phyloP scores from a whole-genome alignment of 2,888 invertebrate species.

The Frankliniella intonsa region DNA sequence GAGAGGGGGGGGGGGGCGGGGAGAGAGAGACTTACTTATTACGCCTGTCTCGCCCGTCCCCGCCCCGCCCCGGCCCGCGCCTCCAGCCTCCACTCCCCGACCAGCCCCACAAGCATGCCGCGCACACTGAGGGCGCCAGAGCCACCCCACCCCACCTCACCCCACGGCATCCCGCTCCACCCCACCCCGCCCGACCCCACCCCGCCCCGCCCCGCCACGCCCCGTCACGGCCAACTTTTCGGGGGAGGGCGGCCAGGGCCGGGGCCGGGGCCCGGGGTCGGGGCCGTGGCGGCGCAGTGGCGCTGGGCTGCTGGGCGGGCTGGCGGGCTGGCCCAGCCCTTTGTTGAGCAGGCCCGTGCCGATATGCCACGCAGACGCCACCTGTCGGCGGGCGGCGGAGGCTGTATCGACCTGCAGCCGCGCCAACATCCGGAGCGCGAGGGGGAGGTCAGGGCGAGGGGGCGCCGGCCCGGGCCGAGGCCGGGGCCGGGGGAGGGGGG shows the following conservation, averaged over 20 bases:
- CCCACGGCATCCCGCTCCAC: neutral
- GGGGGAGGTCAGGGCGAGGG: neutral
- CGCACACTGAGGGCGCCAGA: too few relatives aligned
- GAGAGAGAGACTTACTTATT: too few relatives aligned
- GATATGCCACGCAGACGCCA: neutral
- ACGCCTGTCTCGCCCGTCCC: too few relatives aligned
- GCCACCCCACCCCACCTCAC: too few relatives aligned
- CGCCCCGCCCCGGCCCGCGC: too few relatives aligned
- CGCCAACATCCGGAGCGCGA: neutral
- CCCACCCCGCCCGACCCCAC: neutral
- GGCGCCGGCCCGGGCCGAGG: neutral
- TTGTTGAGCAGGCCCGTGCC: neutral
- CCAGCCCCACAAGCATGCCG: too few relatives aligned
- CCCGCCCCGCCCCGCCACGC: neutral
- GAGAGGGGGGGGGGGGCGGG: too few relatives aligned
- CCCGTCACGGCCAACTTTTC: neutral
- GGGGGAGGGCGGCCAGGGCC: neutral
- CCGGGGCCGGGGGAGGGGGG: neutral
- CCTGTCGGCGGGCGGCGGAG: neutral
- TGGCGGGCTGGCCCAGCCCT: neutral
- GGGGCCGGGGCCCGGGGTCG: neutral
- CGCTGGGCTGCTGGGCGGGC: neutral
- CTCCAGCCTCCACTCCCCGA: too few relatives aligned
- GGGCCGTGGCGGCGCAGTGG: neutral
- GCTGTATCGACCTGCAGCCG: neutral